Evolutionary conservation across 2,888 invertebrate genomes (phyloP), one percentile per base, ranked within the genome.

Genomic region (Hyppa rectilinea): DNA sequence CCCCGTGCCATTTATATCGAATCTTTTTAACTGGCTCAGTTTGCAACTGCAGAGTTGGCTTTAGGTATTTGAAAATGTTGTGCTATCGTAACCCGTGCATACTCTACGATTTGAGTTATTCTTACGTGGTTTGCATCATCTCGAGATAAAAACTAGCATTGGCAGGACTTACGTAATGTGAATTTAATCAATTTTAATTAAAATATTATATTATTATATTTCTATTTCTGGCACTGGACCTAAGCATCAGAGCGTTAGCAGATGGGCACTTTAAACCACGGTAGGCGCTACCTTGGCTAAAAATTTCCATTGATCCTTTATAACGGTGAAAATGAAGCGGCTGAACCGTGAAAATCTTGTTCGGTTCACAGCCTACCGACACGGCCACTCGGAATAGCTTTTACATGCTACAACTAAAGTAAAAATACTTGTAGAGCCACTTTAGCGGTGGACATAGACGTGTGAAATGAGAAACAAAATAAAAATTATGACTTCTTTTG

Each of bases 301-400:
- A 83, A 84, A 85, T 84, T 84, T 87, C 85, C 88, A 89, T 84
- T 88, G 89, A 90, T 87, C 89, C 88, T 87, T 82, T 85, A 87
- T 86, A 87, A 87, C 82, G 85, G 84, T 86, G 85, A 85, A 89
- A 88, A 87, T 85, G 83, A 78, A 86, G 75, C 77, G 74, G 69
- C 62, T 87, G 87, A 88, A 87, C 88, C 89, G 87, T 92, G 85
- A 88, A 89, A 82, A 85, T 89, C 82, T 88, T 85, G 81, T 82
- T 84, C 87, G 85, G 87, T 87, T 89, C 87, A 88, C 85, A 87
- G 87, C 72, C 82, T 82, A 71, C 80, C 79, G 84, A 74, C 80
- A 84, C 77, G 82, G 74, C 72, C 80, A 82, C 84, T 77, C 78
- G 73, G 76, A 80, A 82, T 82, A 81, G 78, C 81, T 83, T 84